Conservation (phyloP, 2,797 vertebrate species). For the Megalops cyprinoides region DNA sequence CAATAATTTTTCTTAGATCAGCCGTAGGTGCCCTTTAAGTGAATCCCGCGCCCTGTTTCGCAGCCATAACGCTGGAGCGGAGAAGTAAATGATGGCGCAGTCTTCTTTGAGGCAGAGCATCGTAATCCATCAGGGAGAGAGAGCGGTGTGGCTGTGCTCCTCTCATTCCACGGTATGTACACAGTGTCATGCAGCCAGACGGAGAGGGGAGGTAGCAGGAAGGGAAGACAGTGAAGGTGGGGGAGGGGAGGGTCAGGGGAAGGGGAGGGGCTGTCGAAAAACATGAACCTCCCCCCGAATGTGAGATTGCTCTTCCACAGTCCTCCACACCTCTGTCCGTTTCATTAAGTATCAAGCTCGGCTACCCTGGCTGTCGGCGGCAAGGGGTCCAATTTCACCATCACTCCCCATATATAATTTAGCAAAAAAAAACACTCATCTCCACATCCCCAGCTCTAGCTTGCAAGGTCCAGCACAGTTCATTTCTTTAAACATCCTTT, state of each 20-base stretch:
- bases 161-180: not conserved
- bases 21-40: not conserved
- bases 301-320: not conserved
- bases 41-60: not conserved
- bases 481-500: not conserved
- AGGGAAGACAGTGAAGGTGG: constrained; percentile 16
- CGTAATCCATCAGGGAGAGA: not conserved
- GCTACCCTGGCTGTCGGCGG: not conserved
- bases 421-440: not conserved
- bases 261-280: not conserved
- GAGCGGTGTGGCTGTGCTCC: not conserved
- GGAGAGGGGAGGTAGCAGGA: not conserved
- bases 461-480: not conserved
- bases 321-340: not conserved
- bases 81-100: not conserved
- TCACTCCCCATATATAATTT: not conserved
- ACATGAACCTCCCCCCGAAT: not conserved
- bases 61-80: not conserved
- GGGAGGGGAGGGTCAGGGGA: constrained; percentile 41
- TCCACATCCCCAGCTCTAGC: not conserved
- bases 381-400: constrained; percentile 2
- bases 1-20: not conserved
- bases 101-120: not conserved
- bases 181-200: constrained; percentile 27
- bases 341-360: not conserved